Conservation (phyloP, 2,113 vertebrate species). For the Perccottus glenii region DNA sequence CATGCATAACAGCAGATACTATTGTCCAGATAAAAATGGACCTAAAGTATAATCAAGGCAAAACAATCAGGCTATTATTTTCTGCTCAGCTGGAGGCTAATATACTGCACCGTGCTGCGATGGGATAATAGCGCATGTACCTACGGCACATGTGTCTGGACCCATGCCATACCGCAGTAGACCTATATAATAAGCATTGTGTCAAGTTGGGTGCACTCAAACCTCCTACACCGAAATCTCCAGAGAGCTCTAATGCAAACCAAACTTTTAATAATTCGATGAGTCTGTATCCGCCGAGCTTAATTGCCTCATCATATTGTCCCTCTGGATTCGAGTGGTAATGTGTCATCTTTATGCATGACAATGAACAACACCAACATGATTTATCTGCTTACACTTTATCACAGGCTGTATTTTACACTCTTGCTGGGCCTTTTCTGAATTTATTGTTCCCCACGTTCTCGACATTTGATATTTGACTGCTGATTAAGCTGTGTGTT, state of each 20-base stretch:
- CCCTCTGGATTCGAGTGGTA: slow-evolving; percentile 37
- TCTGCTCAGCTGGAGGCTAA: slow-evolving; percentile 2
- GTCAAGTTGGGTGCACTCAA: slow-evolving; percentile 29
- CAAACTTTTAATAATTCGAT: slow-evolving; percentile 54
- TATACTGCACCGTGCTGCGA: not conserved
- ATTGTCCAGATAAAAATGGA: slow-evolving; percentile 12
- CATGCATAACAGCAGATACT: slow-evolving; percentile 7
- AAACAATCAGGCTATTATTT: slow-evolving; percentile 21
- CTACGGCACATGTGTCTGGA: slow-evolving; percentile 13
- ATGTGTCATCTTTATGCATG: slow-evolving; percentile 57
- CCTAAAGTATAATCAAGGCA: slow-evolving; percentile 8
- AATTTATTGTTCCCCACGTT: not conserved
- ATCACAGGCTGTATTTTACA: slow-evolving; percentile 13
- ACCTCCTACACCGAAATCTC: slow-evolving; percentile 40
- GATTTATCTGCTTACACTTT: slow-evolving; percentile 48
- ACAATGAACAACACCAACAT: slow-evolving; percentile 42
- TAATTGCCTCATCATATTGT: slow-evolving; percentile 64
- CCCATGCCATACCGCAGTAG: slow-evolving; percentile 6
- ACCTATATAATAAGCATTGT: slow-evolving; percentile 29
- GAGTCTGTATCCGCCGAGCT: slow-evolving; percentile 33
- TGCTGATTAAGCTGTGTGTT: slow-evolving; percentile 28
- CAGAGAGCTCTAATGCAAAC: slow-evolving; percentile 36
- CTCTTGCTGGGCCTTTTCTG: slow-evolving; percentile 7
- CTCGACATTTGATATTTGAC: slow-evolving; percentile 29
- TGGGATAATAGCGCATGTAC: not conserved